phyloP scores from a whole-genome alignment of 1,140 invertebrate species.

The Drosophila eugracilis region DNA sequence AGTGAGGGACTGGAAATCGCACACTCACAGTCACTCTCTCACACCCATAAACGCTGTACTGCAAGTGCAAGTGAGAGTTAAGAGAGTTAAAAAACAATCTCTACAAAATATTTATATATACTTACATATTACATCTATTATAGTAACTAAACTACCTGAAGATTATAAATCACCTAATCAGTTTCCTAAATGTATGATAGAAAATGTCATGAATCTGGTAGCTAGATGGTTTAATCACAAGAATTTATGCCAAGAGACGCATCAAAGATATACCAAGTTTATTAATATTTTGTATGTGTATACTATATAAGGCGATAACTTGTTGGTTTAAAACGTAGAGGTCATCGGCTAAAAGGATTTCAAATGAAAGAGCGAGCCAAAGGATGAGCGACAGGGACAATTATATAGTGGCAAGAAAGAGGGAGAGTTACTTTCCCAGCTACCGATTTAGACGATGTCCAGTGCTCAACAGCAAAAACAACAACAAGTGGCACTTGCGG shows the following conservation, averaged over 20 bases:
- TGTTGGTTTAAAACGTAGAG: constrained; percentile 51
- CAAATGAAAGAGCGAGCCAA: constrained; percentile 8
- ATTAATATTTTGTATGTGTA: no score
- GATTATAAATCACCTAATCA: background rate
- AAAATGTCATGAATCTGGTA: background rate
- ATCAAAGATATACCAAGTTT: no score
- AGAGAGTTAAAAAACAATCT: constrained; percentile 40
- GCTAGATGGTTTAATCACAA: no score
- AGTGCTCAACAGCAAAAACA: constrained; percentile 27
- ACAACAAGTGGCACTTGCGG: constrained; percentile 43
- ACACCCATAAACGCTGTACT: constrained; percentile 15
- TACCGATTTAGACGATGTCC: constrained; percentile 71
- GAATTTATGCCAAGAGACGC: no score
- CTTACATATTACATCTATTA: background rate
- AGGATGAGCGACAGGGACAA: background rate
- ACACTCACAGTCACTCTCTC: constrained; percentile 38
- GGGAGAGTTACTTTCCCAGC: constrained; percentile 15
- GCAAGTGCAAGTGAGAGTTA: constrained; percentile 14
- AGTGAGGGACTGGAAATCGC: constrained; percentile 50
- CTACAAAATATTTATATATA: constrained; percentile 43
- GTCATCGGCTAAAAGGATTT: constrained; percentile 34
- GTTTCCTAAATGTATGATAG: background rate
- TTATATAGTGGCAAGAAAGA: background rate
- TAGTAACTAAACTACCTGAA: background rate
- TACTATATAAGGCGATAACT: constrained; percentile 30